Percentiles rank a stretch among this genome's conserved stretches.
phyloP scores from a whole-genome alignment of 2,888 invertebrate genomes.

The Microctonus aethiopoides region DNA sequence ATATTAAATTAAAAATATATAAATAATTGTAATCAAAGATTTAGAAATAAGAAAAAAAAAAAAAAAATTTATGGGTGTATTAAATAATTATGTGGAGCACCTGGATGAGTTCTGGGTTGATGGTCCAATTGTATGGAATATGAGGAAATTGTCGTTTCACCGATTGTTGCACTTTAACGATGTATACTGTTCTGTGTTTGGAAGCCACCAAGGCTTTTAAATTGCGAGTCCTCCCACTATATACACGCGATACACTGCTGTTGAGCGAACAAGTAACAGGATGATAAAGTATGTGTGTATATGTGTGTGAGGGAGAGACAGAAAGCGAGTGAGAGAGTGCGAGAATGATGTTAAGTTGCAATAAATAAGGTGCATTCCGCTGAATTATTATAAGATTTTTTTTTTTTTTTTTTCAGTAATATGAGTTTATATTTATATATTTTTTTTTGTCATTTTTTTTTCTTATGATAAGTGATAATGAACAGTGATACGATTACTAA shows the following conservation, averaged over 20 bases:
- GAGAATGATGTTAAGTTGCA: neutral
- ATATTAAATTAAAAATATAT: constrained; percentile 1
- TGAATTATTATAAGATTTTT: no score
- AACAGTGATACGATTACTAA: no score
- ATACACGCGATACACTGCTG: neutral
- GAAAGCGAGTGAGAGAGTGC: neutral
- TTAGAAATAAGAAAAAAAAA: neutral
- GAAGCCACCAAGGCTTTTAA: constrained; percentile 47
- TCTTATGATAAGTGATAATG: no score
- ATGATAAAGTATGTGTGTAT: neutral
- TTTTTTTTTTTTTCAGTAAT: no score
- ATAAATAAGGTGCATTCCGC: no score
- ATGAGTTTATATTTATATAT: no score
- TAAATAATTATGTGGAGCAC: no score
- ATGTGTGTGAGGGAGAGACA: neutral
- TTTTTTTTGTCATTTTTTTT: no score
- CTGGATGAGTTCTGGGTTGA: neutral
- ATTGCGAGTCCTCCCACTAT: constrained; percentile 44
- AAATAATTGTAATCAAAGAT: neutral
- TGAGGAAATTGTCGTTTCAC: neutral
- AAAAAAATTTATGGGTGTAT: no score
- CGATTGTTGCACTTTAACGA: constrained; percentile 37
- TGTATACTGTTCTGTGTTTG: constrained; percentile 43
- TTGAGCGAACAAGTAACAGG: neutral
- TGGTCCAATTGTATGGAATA: neutral